Base-by-base conservation (phyloP, 2,797 vertebrate species). In the Pygocentrus nattereri region DNA sequence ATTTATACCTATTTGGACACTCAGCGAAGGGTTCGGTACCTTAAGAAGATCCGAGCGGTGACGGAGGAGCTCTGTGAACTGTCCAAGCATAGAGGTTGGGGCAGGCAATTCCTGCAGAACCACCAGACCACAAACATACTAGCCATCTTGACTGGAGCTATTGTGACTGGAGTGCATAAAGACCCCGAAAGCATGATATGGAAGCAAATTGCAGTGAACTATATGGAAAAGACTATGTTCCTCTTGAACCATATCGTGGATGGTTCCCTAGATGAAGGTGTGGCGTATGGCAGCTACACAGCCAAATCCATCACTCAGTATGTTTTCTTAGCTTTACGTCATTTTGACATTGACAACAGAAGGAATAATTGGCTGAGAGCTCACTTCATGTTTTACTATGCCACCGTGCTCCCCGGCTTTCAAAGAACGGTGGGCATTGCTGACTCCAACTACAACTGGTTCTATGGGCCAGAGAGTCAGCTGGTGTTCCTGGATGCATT, bases 371-470 rank as follows among this genome's bases (percentile, higher is more conserved):
- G 96, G 96, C 89, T 97, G 25, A 95, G 90, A 88, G 94, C 90
- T 87, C 96, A 97, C 87, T 97, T 95, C 81, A 96, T 95, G 95
- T 97, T 97, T 91, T 97, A 96, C 85, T 96, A 95, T 62, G 94
- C 94, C 56, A 97, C 96, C 0, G 82, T 97, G 4, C 87, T 97
- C 27, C 96, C 96, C 6, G 96, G 96, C 27, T 97, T 95, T 87
- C 95, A 96, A 84, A 95, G 96, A 87, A 96, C 94, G 1, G 94
- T 97, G 41, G 96, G 96, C 1, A 83, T 97, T 75, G 96, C 96
- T 0, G 96, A 97, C 92, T 97, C 96, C 44, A 97, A 97, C 90
- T 97, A 96, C 85, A 97, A 97, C 83, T 97, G 96, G 96, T 97
- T 97, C 91, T 97, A 97, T 82, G 96, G 96, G 62, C 96, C 96